Evolutionary conservation across 2,113 vertebrate genomes (phyloP), one percentile per base, ranked within the genome.

Genomic region (Camelus bactrianus): DNA sequence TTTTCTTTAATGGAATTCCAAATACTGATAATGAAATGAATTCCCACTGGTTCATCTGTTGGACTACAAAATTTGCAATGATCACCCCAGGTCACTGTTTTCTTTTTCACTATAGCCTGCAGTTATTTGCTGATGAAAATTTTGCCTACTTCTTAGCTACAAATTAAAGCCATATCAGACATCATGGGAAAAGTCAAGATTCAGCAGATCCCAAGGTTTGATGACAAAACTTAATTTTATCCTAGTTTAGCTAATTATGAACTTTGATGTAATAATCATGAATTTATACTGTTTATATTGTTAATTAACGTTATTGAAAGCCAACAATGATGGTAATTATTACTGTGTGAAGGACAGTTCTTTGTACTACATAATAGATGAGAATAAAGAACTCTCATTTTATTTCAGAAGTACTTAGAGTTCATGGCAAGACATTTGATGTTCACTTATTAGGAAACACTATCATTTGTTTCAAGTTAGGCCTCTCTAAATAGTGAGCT

Each of bases 1-100:
- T 87, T 94, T 95, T 79, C 82, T 80, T 86, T 69, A 95, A 94
- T 76, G 46, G 15, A 80, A 93, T 75, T 89, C 20, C 28, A 95
- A 65, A 60, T 91, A 80, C 8, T 67, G 30, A 54, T 86, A 89
- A 84, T 60, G 52, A 94, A 93, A 52, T 95, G 46, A 89, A 85
- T 1, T 90, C 1, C n/a, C 20, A 64, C 3, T 94, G 38, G 26
- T 81, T 90, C 19, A 75, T 50, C 10, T 88, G 11, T 30, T 62
- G 38, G 28, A 42, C 70, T 91, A 65, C 2, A 81, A 69, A 86
- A 58, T 67, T 72, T 85, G 11, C 60, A 54, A 0, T 79, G 20
- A 77, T 48, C 28, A 82, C 11, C 4, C 14, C 38, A 91, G 15
- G 5, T 77, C 92, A 64, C 35, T 87, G 5, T 64, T 26, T 73